phyloP scores from a whole-genome alignment of 1,140 invertebrate genomes.

The Hestina assimilis region DNA sequence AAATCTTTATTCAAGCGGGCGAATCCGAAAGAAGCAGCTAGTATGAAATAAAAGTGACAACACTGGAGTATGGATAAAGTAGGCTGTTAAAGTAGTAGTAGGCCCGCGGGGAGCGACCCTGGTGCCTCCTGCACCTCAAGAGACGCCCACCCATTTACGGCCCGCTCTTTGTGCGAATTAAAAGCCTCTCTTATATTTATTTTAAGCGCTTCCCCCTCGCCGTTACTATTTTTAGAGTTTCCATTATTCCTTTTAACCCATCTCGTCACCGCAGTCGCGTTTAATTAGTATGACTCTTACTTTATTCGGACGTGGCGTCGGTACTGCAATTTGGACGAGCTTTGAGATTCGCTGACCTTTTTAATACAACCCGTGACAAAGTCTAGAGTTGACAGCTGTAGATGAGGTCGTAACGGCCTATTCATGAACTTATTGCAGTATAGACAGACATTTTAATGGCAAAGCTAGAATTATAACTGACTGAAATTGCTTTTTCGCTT shows the following conservation, averaged over 20 bases:
- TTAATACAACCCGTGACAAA: conserved; percentile 18
- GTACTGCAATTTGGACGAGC: conserved; percentile 33
- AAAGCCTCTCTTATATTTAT: conserved; percentile 50
- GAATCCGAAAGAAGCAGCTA: too few species aligned
- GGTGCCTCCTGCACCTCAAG: conserved; percentile 26
- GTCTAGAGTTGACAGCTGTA: conserved; percentile 10
- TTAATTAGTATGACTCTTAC: conserved; percentile 42
- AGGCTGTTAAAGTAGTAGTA: conserved; percentile 4
- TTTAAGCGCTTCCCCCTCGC: conserved; percentile 36
- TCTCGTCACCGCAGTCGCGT: conserved; percentile 36
- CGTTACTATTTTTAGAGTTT: conserved; percentile 46
- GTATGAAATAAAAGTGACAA: conserved; percentile 22
- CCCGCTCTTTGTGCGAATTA: conserved; percentile 43
- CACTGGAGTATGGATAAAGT: conserved; percentile 13
- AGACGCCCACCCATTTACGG: conserved; percentile 25
- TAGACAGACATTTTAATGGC: conserved; percentile 16
- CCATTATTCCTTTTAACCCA: conserved; percentile 42
- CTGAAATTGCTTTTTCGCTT: conserved; percentile 6
- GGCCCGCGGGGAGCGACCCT: conserved; percentile 14
- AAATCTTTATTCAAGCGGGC: too few species aligned
- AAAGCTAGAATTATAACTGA: conserved; percentile 9
- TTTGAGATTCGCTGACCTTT: conserved; percentile 26
- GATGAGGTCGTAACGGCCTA: conserved; percentile 14
- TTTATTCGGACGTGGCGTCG: conserved; percentile 29
- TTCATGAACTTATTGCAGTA: conserved; percentile 17